phyloP scores from a whole-genome alignment of 2,113 vertebrate genomes.

The Prinia subflava region DNA sequence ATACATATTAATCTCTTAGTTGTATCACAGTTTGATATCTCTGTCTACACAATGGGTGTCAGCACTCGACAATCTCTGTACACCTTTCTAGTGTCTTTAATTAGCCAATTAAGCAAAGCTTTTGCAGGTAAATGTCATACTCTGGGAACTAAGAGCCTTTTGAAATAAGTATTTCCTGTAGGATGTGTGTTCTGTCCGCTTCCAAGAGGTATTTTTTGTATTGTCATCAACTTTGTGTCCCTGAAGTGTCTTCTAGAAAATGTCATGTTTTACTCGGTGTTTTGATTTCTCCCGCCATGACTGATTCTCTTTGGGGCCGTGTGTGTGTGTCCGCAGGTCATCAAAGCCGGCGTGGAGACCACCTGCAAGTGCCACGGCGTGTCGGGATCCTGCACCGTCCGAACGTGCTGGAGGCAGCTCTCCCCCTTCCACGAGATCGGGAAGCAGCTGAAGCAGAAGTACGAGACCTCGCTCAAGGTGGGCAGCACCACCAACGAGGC shows the following conservation, averaged over 20 bases:
- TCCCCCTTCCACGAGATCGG: slow-evolving; percentile 96
- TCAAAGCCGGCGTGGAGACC: slow-evolving; percentile 95
- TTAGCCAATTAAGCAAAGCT: background rate
- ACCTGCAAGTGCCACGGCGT: slow-evolving; percentile 98
- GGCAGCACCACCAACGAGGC: slow-evolving; percentile 95
- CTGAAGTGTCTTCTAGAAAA: background rate
- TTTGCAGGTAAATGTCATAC: background rate
- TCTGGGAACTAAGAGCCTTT: background rate
- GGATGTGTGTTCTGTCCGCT: background rate
- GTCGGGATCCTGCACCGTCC: slow-evolving; percentile 94
- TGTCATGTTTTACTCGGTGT: fast-evolving
- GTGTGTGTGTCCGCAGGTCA: slow-evolving; percentile 78
- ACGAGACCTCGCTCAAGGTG: slow-evolving; percentile 90
- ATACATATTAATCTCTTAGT: background rate
- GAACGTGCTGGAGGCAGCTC: slow-evolving; percentile 97
- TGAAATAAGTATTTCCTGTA: background rate
- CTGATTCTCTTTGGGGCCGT: background rate
- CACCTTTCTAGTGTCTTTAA: background rate
- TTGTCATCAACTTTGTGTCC: background rate
- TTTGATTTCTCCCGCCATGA: background rate
- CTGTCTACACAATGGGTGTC: background rate
- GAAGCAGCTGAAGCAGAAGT: slow-evolving; percentile 94
- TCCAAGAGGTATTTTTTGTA: background rate
- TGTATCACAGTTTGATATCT: background rate
- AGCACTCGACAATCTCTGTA: background rate